Conservation (phyloP, 1,140 invertebrate genomes). For the Drosophila pachea region DNA sequence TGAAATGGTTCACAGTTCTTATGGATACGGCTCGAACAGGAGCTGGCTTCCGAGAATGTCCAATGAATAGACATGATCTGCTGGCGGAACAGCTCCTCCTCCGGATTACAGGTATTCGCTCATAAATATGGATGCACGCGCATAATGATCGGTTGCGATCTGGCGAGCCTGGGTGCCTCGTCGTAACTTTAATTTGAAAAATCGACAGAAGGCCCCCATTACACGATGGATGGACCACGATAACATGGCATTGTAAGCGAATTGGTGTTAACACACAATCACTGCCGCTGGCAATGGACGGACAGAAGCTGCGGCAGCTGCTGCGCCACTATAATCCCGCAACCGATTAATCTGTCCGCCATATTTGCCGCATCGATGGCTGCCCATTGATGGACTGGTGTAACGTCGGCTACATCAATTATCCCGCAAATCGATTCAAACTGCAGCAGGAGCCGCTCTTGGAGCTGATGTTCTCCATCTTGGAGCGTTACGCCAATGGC, state of each 20-base stretch:
- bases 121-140: conserved; percentile 64
- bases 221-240: conserved; percentile 54
- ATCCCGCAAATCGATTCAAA: conserved; percentile 65
- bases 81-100: background rate
- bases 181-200: conserved; percentile 63
- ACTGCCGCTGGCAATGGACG: conserved; percentile 42
- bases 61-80: conserved; percentile 12
- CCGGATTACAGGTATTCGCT: conserved; percentile 17
- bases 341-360: conserved; percentile 50
- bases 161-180: no score
- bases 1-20: no score
- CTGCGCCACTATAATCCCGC: conserved; percentile 51
- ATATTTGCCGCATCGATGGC: conserved; percentile 52
- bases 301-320: conserved; percentile 53
- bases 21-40: no score
- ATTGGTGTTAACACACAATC: conserved; percentile 75
- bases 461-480: conserved; percentile 65
- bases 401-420: conserved; percentile 72
- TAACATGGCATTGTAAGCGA: conserved; percentile 67
- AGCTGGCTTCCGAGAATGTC: conserved; percentile 10
- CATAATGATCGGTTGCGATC: conserved; percentile 27
- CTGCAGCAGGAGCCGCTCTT: conserved; percentile 22
- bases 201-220: conserved; percentile 59
- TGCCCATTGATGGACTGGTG: conserved; percentile 36
- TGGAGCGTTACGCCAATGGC: conserved; percentile 64